These are phyloP conservation scores for Gibbula magus DNA, from an alignment of 2,888 invertebrate species.

Conservation along the genomic window DNA sequence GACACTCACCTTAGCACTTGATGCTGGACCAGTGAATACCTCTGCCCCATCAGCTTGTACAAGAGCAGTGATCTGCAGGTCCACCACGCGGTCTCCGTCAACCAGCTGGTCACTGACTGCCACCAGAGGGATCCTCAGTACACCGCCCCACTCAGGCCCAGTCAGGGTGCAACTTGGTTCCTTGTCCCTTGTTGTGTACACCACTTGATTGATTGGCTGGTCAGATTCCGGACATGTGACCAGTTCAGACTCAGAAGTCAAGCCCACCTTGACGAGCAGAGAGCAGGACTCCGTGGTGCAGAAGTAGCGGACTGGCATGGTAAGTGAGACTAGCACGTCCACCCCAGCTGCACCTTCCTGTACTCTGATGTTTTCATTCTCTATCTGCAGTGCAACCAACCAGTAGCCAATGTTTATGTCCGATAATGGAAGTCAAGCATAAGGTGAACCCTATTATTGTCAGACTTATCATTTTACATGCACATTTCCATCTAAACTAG, in stretches of 20 bases:
- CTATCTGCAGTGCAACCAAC: neutral
- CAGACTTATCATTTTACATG: too few relatives aligned
- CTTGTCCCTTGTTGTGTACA: constrained; percentile 4
- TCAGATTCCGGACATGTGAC: constrained; percentile 19
- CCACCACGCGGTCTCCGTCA: constrained; percentile 41
- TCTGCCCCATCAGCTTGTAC: constrained; percentile 31
- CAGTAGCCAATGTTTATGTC: too few relatives aligned
- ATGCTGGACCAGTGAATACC: constrained; percentile 26
- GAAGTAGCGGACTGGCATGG: constrained; percentile 37
- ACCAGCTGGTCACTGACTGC: constrained; percentile 49
- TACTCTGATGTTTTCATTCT: constrained; percentile 12
- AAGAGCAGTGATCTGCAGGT: constrained; percentile 34
- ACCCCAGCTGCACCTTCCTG: constrained; percentile 33
- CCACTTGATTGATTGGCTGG: constrained; percentile 13
- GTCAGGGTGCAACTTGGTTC: neutral
- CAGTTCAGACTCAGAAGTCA: constrained; percentile 27
- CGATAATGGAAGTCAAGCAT: too few relatives aligned
- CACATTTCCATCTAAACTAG: too few relatives aligned
- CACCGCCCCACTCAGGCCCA: constrained; percentile 31
- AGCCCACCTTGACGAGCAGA: constrained; percentile 22
- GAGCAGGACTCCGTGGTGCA: constrained; percentile 35
- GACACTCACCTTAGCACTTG: constrained; percentile 29
- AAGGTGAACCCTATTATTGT: too few relatives aligned
- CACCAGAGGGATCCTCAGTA: constrained; percentile 37
- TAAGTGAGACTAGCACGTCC: constrained; percentile 29